These are phyloP conservation scores for Podarcis lilfordi DNA, from an alignment of 2,797 vertebrate genomes.

Conservation along the genomic window DNA sequence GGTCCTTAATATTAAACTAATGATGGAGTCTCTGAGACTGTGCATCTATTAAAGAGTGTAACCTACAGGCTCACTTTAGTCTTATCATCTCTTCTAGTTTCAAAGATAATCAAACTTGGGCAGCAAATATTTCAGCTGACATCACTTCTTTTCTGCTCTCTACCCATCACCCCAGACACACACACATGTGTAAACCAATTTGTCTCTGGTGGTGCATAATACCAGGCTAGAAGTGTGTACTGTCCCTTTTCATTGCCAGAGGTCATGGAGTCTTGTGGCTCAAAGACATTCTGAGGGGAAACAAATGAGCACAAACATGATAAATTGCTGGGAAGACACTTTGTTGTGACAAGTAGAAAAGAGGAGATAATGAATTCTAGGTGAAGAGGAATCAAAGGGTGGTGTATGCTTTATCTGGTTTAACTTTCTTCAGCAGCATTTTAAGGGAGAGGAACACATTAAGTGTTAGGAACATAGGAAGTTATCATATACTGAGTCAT, in stretches of 20 bases:
- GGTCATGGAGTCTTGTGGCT: constrained; percentile 51
- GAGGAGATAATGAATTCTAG: constrained; percentile 50
- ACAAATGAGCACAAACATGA: constrained; percentile 54
- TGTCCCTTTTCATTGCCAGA: constrained; percentile 27
- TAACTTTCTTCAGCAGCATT: constrained; percentile 37
- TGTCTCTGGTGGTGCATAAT: neutral
- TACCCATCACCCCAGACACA: neutral
- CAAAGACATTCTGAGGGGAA: constrained; percentile 57
- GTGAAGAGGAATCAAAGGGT: constrained; percentile 27
- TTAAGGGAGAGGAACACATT: constrained; percentile 38
- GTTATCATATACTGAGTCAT: no score
- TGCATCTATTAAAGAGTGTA: neutral
- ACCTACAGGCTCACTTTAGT: no score
- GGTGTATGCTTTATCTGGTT: constrained; percentile 40
- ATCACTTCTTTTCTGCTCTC: neutral
- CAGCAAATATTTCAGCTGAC: neutral
- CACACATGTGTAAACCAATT: neutral
- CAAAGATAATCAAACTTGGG: no score
- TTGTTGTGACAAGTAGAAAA: neutral
- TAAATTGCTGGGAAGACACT: constrained; percentile 37
- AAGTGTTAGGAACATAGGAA: neutral
- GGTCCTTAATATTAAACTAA: neutral
- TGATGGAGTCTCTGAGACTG: neutral
- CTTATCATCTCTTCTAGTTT: no score
- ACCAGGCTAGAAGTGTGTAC: constrained; percentile 19